Evolutionary conservation across 1,140 invertebrate genomes (phyloP).

Genomic region (Zeugodacus cucurbitae): DNA sequence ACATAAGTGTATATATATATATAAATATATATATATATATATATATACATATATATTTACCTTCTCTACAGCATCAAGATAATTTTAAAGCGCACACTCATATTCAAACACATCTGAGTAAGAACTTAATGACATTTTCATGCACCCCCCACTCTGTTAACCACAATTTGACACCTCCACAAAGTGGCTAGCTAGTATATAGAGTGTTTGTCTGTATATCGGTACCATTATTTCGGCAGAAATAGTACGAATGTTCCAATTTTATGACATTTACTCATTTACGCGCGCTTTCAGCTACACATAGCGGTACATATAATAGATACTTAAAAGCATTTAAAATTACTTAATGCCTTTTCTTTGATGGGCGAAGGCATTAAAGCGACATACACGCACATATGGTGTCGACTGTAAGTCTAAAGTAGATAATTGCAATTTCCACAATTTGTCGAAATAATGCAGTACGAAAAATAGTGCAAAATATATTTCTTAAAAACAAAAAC

Average conservation of each 20-base stretch:
- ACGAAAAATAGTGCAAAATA: too few relatives aligned
- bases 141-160: background rate
- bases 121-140: background rate
- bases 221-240: background rate
- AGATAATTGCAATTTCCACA: too few relatives aligned
- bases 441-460: too few relatives aligned
- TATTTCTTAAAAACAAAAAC: too few relatives aligned
- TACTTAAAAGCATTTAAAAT: conserved; percentile 8
- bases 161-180: background rate
- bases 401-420: background rate
- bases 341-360: background rate
- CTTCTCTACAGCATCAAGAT: background rate
- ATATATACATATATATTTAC: background rate
- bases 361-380: background rate
- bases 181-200: background rate
- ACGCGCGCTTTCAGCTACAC: background rate
- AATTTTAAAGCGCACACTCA: background rate
- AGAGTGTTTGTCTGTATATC: background rate
- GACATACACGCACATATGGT: background rate
- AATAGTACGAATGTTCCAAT: background rate
- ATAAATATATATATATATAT: background rate
- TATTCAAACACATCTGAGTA: background rate
- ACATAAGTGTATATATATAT: background rate
- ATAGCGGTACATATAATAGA: background rate
- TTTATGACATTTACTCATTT: background rate